These are phyloP conservation scores for Mustelus asterias DNA, from an alignment of 2,113 vertebrate species.

Conservation along the genomic window DNA sequence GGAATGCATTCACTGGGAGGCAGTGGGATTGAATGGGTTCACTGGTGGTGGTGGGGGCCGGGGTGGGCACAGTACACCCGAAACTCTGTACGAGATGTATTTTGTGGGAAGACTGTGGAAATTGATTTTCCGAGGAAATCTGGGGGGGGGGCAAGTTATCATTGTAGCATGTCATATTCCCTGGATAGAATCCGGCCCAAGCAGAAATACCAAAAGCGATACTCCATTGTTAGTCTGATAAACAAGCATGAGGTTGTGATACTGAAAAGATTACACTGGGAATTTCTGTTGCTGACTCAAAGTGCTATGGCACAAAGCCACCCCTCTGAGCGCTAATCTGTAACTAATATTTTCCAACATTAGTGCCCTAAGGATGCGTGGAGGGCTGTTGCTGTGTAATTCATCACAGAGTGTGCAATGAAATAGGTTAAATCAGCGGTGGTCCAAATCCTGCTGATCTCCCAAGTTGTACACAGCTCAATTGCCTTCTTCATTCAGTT, in stretches of 20 bases:
- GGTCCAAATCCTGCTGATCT: not conserved
- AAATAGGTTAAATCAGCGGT: conserved; percentile 21
- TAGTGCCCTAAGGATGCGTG: not conserved
- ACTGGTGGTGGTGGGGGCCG: not conserved
- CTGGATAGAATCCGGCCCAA: too few relatives aligned
- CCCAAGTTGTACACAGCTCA: conserved; percentile 7
- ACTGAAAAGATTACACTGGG: not conserved
- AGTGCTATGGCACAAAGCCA: not conserved
- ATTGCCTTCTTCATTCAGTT: not conserved
- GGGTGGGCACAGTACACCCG: not conserved
- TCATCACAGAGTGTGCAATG: conserved; percentile 12
- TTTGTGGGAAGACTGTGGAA: not conserved
- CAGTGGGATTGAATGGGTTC: not conserved
- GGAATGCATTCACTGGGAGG: not conserved
- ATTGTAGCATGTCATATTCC: not conserved
- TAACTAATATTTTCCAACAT: conserved; percentile 29
- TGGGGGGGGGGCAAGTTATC: not conserved
- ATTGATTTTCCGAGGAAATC: not conserved
- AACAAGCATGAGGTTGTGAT: not conserved
- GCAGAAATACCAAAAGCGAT: too few relatives aligned
- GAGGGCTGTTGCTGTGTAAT: conserved; percentile 22
- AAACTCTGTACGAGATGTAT: not conserved
- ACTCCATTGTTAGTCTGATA: not conserved
- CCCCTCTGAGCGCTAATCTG: conserved; percentile 25
- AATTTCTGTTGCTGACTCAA: conserved; percentile 15